Evolutionary conservation across 1,140 invertebrate genomes (phyloP), one percentile per base, ranked within the genome.

Genomic region (Trialeurodes vaporariorum): DNA sequence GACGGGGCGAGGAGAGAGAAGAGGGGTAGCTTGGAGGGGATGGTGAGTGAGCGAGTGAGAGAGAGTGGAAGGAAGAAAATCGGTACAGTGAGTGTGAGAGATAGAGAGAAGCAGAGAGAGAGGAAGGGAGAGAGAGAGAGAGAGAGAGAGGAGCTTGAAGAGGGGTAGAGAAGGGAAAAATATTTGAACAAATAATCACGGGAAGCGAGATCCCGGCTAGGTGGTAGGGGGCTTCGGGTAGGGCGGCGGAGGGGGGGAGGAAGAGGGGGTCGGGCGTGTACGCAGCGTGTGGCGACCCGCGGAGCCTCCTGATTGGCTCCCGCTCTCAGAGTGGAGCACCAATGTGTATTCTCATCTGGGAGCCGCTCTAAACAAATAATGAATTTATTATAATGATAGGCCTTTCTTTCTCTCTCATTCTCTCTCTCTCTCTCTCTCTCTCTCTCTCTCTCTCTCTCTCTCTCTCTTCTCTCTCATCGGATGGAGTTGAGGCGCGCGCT

Each of bases 321-420:
- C 34, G 34, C 5, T 5, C 5, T 17, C 5, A 5, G 17, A 49
- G 34, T 9, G 34, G 34, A 49, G 34, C 34, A 49, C 34, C 34
- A 49, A 49, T 49, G 34, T 49, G 34, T 49, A 49, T 49, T 49
- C 34, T 49, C 34, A 49, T 49, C 34, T 49, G 34, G 34, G 34
- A 49, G 34, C 34, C n/a, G n/a, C n/a, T 5, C 34, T 49, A 49
- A 49, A 49, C 34, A 49, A 49, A 49, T 49, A 49, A 49, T 49
- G 34, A 49, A 49, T 49, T 49, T 49, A 49, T 49, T 49, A 49
- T 49, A 49, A 49, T 49, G 34, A 49, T 49, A 49, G 34, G 34
- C 34, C 34, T 49, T 17, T 5, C 17, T 49, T 5, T 49, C 34
- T 49, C 34, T 49, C 34, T 49, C 34, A 9, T 49, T 49, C 34